Conservation (phyloP, 2,888 invertebrate species). For the Coleophora deauratella region DNA sequence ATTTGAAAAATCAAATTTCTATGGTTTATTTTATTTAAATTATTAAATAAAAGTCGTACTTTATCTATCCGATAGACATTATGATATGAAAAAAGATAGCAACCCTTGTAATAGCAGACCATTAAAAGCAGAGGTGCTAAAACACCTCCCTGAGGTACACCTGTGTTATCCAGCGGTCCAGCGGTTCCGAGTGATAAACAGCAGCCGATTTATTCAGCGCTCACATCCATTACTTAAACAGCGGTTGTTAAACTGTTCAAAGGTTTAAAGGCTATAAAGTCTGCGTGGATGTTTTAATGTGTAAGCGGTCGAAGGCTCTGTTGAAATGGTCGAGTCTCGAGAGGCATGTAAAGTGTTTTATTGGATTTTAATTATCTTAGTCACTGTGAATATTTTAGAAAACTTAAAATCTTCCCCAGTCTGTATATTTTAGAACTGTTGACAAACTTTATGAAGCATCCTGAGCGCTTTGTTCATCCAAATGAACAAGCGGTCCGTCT, state of each 20-base stretch:
- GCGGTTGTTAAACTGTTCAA: slow-evolving; percentile 45
- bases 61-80: too few relatives aligned
- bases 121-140: slow-evolving; percentile 16
- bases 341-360: not conserved
- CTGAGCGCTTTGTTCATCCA: too few relatives aligned
- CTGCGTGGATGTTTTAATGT: slow-evolving; percentile 28
- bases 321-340: not conserved
- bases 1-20: too few relatives aligned
- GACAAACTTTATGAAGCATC: too few relatives aligned
- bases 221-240: slow-evolving; percentile 47
- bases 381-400: too few relatives aligned
- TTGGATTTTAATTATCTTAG: too few relatives aligned
- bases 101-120: not conserved
- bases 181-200: slow-evolving; percentile 50
- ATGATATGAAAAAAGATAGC: not conserved
- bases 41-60: too few relatives aligned
- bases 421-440: too few relatives aligned
- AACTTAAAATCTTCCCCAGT: too few relatives aligned
- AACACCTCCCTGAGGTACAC: slow-evolving; percentile 38
- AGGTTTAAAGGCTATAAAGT: slow-evolving; percentile 47
- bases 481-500: too few relatives aligned
- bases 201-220: slow-evolving; percentile 50
- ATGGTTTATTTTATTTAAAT: too few relatives aligned
- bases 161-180: slow-evolving; percentile 17
- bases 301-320: slow-evolving; percentile 25